Base-by-base conservation (phyloP, 2,888 invertebrate genomes). In the Tyria jacobaeae region DNA sequence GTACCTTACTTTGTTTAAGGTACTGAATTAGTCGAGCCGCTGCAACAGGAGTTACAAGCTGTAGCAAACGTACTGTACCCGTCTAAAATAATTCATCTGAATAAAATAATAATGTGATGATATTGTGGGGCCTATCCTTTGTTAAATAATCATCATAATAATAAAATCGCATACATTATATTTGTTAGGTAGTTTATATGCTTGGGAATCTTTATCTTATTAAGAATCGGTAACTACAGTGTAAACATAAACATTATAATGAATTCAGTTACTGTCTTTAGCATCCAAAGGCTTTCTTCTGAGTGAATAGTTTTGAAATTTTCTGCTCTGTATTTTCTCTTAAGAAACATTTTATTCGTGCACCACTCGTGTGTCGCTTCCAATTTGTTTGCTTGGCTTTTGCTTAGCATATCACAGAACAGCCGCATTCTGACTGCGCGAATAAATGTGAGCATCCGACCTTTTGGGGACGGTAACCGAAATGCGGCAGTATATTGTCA, bases 341-440 rank as follows among this genome's bases (percentile, higher is more conserved):
- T 73, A 65, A 73, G 79, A 78, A 83, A 84, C 80, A 81, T 81
- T 82, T 82, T 82, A 80, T 81, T 79, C 78, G 70, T 77, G 75
- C 79, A 80, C 77, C 77, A 82, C 73, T 76, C 71, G 78, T 83
- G 82, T 81, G 84, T 82, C 84, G 80, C 82, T 81, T 80, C 84
- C 89, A 92, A 91, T 91, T 91, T 90, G 90, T 92, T 91, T 90
- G 85, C 88, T 87, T 85, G 86, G 86, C 89, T 88, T 89, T 90
- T 90, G 89, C 89, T 89, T 89, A 89, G 88, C 91, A 90, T 90
- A 92, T 91, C 88, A 87, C 85, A 82, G 85, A 85, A 88, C 85
- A 85, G 87, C 85, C 88, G 82, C 89, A 90, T 91, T 89, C 88
- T 86, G 77, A 85, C 86, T 84, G 70, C 73, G 78, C 81, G 83